Evolutionary conservation across 2,113 vertebrate genomes (phyloP).

Genomic region (Glareola pratincola): DNA sequence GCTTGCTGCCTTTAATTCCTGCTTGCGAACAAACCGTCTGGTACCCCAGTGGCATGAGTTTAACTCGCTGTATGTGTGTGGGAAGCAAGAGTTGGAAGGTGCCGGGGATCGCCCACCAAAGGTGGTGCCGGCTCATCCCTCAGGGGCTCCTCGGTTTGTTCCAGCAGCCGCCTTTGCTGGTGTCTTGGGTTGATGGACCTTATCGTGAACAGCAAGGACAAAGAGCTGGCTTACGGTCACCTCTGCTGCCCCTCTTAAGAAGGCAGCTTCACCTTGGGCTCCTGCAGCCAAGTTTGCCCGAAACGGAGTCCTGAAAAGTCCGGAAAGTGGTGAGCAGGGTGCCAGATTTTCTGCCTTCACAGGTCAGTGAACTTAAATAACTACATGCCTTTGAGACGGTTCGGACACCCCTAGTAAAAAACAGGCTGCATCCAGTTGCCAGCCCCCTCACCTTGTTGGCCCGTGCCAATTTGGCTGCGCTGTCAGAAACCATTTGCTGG

Average conservation of each 20-base stretch:
- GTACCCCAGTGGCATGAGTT: no score
- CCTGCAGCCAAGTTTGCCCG: background rate
- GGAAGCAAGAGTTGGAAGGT: background rate
- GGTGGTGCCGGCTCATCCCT: background rate
- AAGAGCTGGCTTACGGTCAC: background rate
- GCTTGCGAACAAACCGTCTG: background rate
- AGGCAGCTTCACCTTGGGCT: background rate
- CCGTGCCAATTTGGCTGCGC: background rate
- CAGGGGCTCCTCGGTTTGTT: accelerated
- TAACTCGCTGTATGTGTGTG: accelerated
- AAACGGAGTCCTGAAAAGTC: background rate
- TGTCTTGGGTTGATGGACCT: accelerated
- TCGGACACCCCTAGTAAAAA: background rate
- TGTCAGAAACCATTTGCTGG: background rate
- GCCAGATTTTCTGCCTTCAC: background rate
- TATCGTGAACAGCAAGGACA: accelerated
- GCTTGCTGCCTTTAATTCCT: background rate
- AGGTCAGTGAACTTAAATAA: background rate
- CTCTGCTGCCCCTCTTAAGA: background rate
- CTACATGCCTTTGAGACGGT: background rate
- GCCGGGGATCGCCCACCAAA: background rate
- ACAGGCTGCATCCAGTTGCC: background rate
- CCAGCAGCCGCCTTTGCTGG: background rate
- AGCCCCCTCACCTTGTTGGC: background rate
- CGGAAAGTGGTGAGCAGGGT: background rate